phyloP scores from a whole-genome alignment of 1,140 invertebrate genomes.

The Zaprionus davidi region DNA sequence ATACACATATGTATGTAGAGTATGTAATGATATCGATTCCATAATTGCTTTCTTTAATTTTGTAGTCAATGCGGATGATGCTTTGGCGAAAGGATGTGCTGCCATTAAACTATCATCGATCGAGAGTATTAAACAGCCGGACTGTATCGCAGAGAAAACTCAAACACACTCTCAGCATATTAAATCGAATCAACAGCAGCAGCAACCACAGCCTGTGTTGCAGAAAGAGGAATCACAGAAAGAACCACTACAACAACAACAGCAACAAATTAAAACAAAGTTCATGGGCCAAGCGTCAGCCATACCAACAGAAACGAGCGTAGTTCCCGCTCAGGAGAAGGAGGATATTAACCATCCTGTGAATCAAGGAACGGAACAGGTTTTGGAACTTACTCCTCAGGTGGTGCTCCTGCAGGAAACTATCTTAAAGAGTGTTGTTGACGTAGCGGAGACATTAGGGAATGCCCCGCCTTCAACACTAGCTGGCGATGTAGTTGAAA shows the following conservation, averaged over 20 bases:
- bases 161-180: neutral
- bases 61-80: constrained; percentile 56
- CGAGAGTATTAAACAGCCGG: constrained; percentile 30
- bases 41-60: neutral
- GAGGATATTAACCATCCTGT: neutral
- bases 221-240: neutral
- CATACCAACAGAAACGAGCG: neutral
- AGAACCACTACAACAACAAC: neutral
- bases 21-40: neutral
- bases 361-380: neutral
- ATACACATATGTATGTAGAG: neutral
- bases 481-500: neutral
- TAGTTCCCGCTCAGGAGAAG: neutral
- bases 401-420: neutral
- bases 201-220: neutral
- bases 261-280: constrained; percentile 10
- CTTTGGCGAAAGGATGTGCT: constrained; percentile 15
- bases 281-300: constrained; percentile 17
- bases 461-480: neutral
- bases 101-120: constrained; percentile 6
- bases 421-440: neutral
- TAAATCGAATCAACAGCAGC: constrained; percentile 2
- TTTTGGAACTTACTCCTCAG: neutral
- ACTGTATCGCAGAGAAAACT: constrained; percentile 10
- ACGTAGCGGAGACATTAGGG: neutral